Percentiles rank a stretch among this genome's conserved stretches.
Conservation (phyloP, 2,888 invertebrate species). For the Cremastinae sp. region DNA sequence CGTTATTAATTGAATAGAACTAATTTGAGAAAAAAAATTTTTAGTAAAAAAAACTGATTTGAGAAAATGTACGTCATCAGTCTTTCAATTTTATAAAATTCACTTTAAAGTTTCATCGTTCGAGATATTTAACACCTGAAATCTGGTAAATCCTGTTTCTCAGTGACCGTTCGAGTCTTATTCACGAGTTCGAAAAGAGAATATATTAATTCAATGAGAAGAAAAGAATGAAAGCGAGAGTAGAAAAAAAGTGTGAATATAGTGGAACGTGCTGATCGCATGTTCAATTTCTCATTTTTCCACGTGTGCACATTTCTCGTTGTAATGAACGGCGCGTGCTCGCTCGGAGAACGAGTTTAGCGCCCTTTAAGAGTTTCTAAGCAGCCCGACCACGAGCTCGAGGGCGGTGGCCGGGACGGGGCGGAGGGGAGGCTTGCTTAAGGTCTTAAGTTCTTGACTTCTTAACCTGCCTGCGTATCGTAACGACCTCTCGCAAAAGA, state of each 20-base stretch:
- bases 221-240: background rate
- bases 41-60: too few species aligned
- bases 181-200: constrained; percentile 42
- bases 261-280: constrained; percentile 31
- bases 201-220: constrained; percentile 46
- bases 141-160: constrained; percentile 54
- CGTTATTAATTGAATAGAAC: too few species aligned
- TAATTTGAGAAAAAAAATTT: too few species aligned
- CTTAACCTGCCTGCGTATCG: constrained; percentile 69
- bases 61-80: too few species aligned
- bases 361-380: constrained; percentile 71
- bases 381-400: constrained; percentile 56
- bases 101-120: background rate
- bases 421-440: constrained; percentile 53
- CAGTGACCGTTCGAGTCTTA: constrained; percentile 41
- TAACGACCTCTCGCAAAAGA: constrained; percentile 1
- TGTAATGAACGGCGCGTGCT: constrained; percentile 74
- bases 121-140: background rate
- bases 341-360: constrained; percentile 74
- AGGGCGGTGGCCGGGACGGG: constrained; percentile 41
- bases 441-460: constrained; percentile 75
- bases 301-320: constrained; percentile 58
- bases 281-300: constrained; percentile 49
- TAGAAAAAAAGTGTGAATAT: constrained; percentile 49
- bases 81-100: too few species aligned